phyloP scores from a whole-genome alignment of 2,113 vertebrate genomes.

The Lophochroa leadbeateri region DNA sequence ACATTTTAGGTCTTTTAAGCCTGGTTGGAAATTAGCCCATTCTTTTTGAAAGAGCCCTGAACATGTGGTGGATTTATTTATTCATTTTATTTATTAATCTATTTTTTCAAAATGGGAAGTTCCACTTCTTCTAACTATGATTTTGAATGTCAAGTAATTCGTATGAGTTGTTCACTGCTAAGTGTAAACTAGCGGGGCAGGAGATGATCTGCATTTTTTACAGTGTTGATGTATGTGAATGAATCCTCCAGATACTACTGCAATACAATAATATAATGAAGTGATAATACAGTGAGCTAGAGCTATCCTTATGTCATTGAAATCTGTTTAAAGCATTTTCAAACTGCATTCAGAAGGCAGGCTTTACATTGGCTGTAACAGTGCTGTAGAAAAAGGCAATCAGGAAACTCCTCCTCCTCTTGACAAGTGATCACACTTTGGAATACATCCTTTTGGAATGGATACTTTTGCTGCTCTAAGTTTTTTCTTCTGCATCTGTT shows the following conservation, averaged over 20 bases:
- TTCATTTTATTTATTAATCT: background rate
- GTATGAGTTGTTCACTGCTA: background rate
- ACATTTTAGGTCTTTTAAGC: background rate
- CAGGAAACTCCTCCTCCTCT: background rate
- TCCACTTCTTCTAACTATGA: background rate
- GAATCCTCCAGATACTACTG: background rate
- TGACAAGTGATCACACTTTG: background rate
- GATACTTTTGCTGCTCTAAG: background rate
- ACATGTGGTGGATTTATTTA: background rate
- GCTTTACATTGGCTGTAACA: background rate
- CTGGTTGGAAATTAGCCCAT: background rate
- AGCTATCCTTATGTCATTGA: background rate
- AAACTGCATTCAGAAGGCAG: background rate
- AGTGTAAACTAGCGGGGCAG: background rate
- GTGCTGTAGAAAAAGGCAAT: background rate
- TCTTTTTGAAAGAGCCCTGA: background rate
- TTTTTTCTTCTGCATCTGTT: background rate
- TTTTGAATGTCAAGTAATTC: background rate
- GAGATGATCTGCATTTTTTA: background rate
- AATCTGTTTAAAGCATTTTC: background rate
- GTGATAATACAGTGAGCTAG: background rate
- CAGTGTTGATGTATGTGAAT: background rate
- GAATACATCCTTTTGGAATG: background rate
- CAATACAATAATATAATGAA: background rate
- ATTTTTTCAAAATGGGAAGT: background rate